phyloP scores from a whole-genome alignment of 2,888 invertebrate species.

The Endotricha flammealis region DNA sequence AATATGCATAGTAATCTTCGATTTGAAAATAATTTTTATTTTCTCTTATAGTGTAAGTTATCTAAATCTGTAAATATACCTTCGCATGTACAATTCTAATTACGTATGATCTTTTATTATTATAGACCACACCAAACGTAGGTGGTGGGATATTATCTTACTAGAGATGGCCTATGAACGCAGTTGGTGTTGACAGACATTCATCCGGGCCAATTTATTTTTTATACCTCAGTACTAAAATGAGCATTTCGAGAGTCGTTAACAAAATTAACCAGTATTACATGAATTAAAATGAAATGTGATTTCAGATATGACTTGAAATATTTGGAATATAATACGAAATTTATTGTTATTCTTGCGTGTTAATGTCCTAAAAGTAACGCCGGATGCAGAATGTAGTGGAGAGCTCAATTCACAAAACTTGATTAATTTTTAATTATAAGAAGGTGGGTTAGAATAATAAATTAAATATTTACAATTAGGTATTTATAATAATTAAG shows the following conservation, averaged over 20 bases:
- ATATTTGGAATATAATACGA: constrained; percentile 13
- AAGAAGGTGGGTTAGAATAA: constrained; percentile 15
- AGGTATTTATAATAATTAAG: constrained; percentile 13
- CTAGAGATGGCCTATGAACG: constrained; percentile 41
- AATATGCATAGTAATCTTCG: constrained; percentile 44
- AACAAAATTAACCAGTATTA: constrained; percentile 52
- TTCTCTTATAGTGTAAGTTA: constrained; percentile 40
- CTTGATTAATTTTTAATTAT: constrained; percentile 13
- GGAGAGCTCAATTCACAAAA: constrained; percentile 42
- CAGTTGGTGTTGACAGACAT: constrained; percentile 15
- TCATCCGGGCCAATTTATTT: constrained; percentile 34
- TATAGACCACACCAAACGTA: constrained; percentile 32
- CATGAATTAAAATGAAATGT: constrained; percentile 13
- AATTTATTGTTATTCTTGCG: no score
- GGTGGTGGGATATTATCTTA: constrained; percentile 29
- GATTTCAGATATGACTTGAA: not conserved
- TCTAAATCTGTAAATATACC: constrained; percentile 50
- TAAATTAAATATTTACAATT: constrained; percentile 17
- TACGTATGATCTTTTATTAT: constrained; percentile 30
- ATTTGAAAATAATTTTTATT: constrained; percentile 42
- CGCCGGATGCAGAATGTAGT: constrained; percentile 22
- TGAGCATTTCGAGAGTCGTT: constrained; percentile 32
- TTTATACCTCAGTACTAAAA: constrained; percentile 35
- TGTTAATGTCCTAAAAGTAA: constrained; percentile 9
- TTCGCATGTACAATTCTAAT: constrained; percentile 52